These are phyloP conservation scores for Echiichthys vipera DNA, from an alignment of 2,797 vertebrate species.

Conservation along the genomic window DNA sequence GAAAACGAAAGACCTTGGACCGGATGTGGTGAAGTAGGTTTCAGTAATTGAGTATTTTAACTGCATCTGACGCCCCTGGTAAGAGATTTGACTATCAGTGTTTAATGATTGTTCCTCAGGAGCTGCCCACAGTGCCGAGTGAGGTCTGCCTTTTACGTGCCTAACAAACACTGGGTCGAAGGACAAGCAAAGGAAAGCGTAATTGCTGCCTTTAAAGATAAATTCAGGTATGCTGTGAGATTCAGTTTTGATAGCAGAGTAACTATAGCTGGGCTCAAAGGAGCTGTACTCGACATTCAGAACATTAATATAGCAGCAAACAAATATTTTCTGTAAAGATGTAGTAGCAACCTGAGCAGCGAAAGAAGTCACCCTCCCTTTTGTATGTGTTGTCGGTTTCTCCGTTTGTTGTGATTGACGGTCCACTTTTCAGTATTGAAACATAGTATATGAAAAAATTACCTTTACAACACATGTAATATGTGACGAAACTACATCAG, in stretches of 20 bases:
- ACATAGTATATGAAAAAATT: too few relatives aligned
- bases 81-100: not conserved
- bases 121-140: conserved; percentile 92
- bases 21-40: conserved; percentile 86
- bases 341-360: too few relatives aligned
- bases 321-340: too few relatives aligned
- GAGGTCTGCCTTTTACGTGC: conserved; percentile 91
- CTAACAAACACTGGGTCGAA: conserved; percentile 90
- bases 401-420: too few relatives aligned
- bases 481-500: not conserved
- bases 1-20: conserved; percentile 86
- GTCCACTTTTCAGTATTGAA: too few relatives aligned
- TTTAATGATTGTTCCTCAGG: conserved; percentile 66
- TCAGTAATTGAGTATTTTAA: not conserved
- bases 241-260: not conserved
- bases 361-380: too few relatives aligned
- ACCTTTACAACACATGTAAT: too few relatives aligned
- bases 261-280: not conserved
- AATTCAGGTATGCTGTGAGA: conserved; percentile 81
- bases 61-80: fast-evolving
- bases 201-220: conserved; percentile 88
- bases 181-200: conserved; percentile 85
- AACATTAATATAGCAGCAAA: too few relatives aligned
- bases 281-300: too few relatives aligned
- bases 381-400: too few relatives aligned